A percentile compares a stretch with the other conserved stretches of the same genome.
These are phyloP conservation scores for Vidua macroura DNA, from an alignment of 2,113 vertebrate genomes.

Conservation along the genomic window DNA sequence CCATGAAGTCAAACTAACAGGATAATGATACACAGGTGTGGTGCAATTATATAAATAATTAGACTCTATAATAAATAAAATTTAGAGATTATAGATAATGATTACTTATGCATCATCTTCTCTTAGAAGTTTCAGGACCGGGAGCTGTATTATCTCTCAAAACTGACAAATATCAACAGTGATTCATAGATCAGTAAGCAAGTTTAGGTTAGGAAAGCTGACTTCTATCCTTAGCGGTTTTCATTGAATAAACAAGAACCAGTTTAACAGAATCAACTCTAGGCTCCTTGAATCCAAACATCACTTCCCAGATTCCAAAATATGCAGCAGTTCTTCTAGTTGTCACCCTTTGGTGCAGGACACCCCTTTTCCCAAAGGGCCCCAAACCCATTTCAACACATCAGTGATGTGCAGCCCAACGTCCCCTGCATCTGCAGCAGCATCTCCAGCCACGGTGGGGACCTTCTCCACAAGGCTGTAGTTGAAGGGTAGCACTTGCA, in stretches of 20 bases:
- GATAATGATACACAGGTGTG: background rate
- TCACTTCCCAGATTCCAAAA: background rate
- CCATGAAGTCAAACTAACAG: background rate
- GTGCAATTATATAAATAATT: background rate
- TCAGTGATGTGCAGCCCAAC: accelerated
- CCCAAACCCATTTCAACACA: background rate
- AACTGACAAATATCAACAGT: background rate
- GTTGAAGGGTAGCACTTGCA: background rate
- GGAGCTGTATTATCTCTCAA: background rate
- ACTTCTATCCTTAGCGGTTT: background rate
- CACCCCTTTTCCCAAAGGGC: background rate
- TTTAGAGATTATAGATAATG: background rate
- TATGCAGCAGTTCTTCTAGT: background rate
- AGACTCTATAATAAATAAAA: background rate
- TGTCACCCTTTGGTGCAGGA: background rate
- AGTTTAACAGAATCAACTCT: background rate
- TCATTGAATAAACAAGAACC: background rate
- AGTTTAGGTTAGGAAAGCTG: background rate
- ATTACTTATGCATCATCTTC: background rate
- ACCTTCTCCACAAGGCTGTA: background rate
- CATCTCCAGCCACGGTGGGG: accelerated
- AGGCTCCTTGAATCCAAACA: background rate
- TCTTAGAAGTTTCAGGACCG: background rate
- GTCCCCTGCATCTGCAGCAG: background rate
- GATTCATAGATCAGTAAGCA: background rate